phyloP scores from a whole-genome alignment of 1,140 invertebrate species.

The Calephelis virginiensis region DNA sequence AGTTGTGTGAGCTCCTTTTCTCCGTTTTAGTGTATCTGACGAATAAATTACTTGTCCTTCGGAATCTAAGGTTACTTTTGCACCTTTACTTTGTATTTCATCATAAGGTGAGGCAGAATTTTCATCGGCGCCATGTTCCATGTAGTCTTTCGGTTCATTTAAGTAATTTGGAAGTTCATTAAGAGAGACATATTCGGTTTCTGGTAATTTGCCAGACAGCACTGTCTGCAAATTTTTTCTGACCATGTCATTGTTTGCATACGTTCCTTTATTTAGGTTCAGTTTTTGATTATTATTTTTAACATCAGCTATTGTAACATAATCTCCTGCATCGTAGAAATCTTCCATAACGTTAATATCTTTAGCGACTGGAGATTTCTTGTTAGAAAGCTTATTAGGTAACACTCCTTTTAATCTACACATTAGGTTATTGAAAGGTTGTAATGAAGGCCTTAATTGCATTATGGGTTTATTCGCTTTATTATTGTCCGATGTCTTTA shows the following conservation, averaged over 20 bases:
- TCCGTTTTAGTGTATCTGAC: slow-evolving; percentile 90
- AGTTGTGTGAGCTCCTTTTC: slow-evolving; percentile 89
- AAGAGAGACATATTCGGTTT: slow-evolving; percentile 88
- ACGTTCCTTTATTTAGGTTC: slow-evolving; percentile 68
- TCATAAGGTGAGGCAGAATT: slow-evolving; percentile 47
- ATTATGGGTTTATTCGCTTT: slow-evolving; percentile 57
- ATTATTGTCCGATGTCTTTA: slow-evolving; percentile 39
- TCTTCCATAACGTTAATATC: slow-evolving; percentile 60
- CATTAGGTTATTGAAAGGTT: slow-evolving; percentile 81
- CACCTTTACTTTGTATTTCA: slow-evolving; percentile 81
- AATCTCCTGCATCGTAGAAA: slow-evolving; percentile 84
- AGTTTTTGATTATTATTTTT: slow-evolving; percentile 85
- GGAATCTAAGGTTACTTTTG: slow-evolving; percentile 90
- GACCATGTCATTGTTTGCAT: slow-evolving; percentile 80
- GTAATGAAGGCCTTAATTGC: slow-evolving; percentile 71
- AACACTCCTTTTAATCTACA: slow-evolving; percentile 82
- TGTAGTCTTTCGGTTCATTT: slow-evolving; percentile 66
- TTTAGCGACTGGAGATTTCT: slow-evolving; percentile 76
- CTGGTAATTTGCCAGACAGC: slow-evolving; percentile 78
- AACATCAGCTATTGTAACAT: slow-evolving; percentile 90
- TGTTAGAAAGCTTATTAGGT: slow-evolving; percentile 75
- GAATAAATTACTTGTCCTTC: slow-evolving; percentile 94
- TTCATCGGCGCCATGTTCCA: slow-evolving; percentile 62
- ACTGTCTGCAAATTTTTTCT: slow-evolving; percentile 79
- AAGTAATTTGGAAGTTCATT: slow-evolving; percentile 86